Percentiles rank a stretch among this genome's conserved stretches.
These are phyloP conservation scores for Galaxias olidus DNA, from an alignment of 2,797 vertebrate species.

Conservation along the genomic window DNA sequence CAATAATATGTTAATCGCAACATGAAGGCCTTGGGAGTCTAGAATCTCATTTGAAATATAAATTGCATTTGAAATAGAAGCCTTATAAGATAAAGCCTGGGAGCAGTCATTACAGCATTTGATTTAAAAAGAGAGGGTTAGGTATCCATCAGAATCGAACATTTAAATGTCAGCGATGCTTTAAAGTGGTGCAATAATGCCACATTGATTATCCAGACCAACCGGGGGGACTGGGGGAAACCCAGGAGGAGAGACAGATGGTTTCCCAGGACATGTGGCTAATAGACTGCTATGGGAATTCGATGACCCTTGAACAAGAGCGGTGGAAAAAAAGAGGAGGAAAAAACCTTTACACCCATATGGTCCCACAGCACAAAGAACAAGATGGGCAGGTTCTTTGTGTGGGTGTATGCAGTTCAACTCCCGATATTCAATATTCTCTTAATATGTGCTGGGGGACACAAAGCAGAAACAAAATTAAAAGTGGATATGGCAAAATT, in stretches of 20 bases:
- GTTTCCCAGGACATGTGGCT: conserved; percentile 37
- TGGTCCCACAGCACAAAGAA: conserved; percentile 10
- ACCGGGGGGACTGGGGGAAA: conserved; percentile 5
- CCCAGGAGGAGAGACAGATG: conserved; percentile 58
- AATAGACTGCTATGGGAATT: conserved; percentile 54
- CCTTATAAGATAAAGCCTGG: too few species aligned
- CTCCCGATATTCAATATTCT: conserved; percentile 12
- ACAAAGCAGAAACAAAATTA: conserved; percentile 95
- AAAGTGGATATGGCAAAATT: too few species aligned
- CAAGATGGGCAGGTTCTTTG: conserved; percentile 37
- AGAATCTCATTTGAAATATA: too few species aligned
- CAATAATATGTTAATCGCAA: too few species aligned
- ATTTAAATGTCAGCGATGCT: too few species aligned
- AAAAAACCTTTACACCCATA: conserved; percentile 28
- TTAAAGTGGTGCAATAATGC: too few species aligned
- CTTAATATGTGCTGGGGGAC: conserved; percentile 98
- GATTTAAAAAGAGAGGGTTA: too few species aligned
- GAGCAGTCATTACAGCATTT: too few species aligned
- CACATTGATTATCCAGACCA: too few species aligned
- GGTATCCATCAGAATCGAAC: too few species aligned
- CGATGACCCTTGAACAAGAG: conserved; percentile 48
- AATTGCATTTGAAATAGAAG: too few species aligned
- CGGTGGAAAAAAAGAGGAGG: conserved; percentile 19
- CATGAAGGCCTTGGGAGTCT: too few species aligned
- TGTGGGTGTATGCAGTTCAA: conserved; percentile 36